These are phyloP conservation scores for Rhipidura dahli DNA, from an alignment of 2,113 vertebrate species.

Conservation along the genomic window DNA sequence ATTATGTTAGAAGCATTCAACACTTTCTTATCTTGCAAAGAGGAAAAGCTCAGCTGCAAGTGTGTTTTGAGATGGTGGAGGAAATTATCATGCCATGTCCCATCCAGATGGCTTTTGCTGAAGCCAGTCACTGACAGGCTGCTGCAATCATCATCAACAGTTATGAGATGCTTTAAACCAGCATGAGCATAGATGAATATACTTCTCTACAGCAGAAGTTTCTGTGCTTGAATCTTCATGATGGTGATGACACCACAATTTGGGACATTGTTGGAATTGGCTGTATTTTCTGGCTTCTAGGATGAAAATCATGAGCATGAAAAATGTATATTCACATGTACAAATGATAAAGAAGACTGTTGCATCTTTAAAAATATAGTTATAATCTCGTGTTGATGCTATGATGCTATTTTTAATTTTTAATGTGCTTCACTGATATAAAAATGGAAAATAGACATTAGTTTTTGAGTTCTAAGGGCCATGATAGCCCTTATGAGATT, in stretches of 20 bases:
- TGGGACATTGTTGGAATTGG: not conserved
- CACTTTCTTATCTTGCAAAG: not conserved
- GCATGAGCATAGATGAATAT: not conserved
- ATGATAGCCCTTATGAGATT: not conserved
- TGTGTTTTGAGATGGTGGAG: not conserved
- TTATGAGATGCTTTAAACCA: constrained; percentile 3
- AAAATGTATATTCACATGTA: not conserved
- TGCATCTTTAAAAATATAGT: not conserved
- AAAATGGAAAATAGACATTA: not conserved
- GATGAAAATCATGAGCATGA: not conserved
- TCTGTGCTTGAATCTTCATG: not conserved
- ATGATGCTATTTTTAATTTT: not conserved
- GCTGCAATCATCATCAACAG: not conserved
- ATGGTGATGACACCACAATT: not conserved
- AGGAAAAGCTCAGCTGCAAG: constrained; percentile 27
- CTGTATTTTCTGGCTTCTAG: not conserved
- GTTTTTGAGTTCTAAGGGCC: not conserved
- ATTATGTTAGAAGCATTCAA: constrained; percentile 23
- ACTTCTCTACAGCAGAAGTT: not conserved
- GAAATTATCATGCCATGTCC: constrained; percentile 3
- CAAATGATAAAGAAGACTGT: not conserved
- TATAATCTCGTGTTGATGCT: not conserved
- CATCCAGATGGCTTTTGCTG: constrained; percentile 50
- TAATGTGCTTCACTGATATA: not conserved
- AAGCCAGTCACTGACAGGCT: constrained; percentile 9